These are phyloP conservation scores for Aurelia aurita DNA, from an alignment of 30 jellyfish, hydroid and myxozoan genomes.

Conservation along the genomic window DNA sequence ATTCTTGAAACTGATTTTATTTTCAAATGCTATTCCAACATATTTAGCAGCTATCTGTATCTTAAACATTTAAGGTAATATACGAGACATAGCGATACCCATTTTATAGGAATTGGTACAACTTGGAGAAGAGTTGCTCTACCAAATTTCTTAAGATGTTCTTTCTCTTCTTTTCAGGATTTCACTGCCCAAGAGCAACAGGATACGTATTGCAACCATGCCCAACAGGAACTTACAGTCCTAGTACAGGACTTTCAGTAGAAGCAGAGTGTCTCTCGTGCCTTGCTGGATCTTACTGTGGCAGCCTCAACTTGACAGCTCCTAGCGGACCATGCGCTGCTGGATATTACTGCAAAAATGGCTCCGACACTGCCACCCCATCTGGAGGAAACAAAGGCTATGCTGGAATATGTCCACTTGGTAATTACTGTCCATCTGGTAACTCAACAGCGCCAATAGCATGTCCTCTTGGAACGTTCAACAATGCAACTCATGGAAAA, in stretches of 20 bases:
- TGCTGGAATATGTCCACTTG: constrained; percentile 96
- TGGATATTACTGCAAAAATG: constrained; percentile 91
- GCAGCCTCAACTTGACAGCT: constrained; percentile 66
- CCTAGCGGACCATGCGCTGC: constrained; percentile 91
- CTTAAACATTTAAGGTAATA: no score
- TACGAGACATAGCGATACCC: no score
- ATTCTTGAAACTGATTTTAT: no score
- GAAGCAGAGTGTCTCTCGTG: constrained; percentile 78
- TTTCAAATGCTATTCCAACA: no score
- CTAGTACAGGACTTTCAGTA: constrained; percentile 27
- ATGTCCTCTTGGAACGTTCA: constrained; percentile 91
- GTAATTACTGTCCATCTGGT: constrained; percentile 89
- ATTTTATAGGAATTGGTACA: no score
- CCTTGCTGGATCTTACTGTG: constrained; percentile 86
- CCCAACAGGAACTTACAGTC: constrained; percentile 96
- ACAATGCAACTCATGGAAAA: constrained; percentile 87
- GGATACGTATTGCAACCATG: constrained; percentile 86
- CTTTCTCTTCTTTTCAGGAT: constrained; percentile 58
- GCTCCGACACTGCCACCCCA: constrained; percentile 92
- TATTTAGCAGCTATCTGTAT: no score
- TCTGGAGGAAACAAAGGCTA: constrained; percentile 88
- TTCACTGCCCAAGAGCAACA: constrained; percentile 78
- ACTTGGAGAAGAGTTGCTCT: no score
- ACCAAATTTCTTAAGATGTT: no score
- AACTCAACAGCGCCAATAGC: constrained; percentile 88